Conservation (phyloP, 2,888 invertebrate genomes). For the Arrhopalites spinosus region DNA sequence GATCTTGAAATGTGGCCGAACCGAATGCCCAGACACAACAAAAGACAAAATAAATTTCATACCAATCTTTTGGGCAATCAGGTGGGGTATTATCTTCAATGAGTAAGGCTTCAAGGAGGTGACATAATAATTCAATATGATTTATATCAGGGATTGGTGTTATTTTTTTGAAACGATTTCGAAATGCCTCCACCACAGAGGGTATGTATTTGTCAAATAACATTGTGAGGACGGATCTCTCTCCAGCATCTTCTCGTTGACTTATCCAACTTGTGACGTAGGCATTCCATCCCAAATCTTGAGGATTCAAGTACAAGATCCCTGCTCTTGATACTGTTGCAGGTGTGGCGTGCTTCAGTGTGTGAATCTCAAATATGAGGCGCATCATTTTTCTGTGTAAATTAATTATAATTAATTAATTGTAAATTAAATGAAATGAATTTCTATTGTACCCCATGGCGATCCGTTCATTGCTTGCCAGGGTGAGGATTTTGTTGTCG, state of each 20-base stretch:
- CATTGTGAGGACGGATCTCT: conserved; percentile 88
- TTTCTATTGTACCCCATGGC: too few species aligned
- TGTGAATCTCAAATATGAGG: conserved; percentile 95
- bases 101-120: conserved; percentile 82
- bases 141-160: conserved; percentile 94
- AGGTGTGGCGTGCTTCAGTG: conserved; percentile 91
- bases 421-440: too few species aligned
- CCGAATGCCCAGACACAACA: conserved; percentile 97
- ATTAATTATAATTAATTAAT: too few species aligned
- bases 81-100: conserved; percentile 80
- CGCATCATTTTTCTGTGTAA: conserved; percentile 68
- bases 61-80: conserved; percentile 92
- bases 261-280: conserved; percentile 92
- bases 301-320: conserved; percentile 92
- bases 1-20: conserved; percentile 95
- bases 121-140: conserved; percentile 91
- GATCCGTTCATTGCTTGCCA: conserved; percentile 97
- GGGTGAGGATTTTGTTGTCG: conserved; percentile 93
- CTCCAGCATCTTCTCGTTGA: conserved; percentile 74
- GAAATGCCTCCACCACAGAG: conserved; percentile 82
- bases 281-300: conserved; percentile 97
- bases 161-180: conserved; percentile 89
- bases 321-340: conserved; percentile 97
- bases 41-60: conserved; percentile 94
- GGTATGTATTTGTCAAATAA: conserved; percentile 97